phyloP scores from a whole-genome alignment of 2,888 invertebrate genomes.

The Ashinkailepas kermadecensis region DNA sequence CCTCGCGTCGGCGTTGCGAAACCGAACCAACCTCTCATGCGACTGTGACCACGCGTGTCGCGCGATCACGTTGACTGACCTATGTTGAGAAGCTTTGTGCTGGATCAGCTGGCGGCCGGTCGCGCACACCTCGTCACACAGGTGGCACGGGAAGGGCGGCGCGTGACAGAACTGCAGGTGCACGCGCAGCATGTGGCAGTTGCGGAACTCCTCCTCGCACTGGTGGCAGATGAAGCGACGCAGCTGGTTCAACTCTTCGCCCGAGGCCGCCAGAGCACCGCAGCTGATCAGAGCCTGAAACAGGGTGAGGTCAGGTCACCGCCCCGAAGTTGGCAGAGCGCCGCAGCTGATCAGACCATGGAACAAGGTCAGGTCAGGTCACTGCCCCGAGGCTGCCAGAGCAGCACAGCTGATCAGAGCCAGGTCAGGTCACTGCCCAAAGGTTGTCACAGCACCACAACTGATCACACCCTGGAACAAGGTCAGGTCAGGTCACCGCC shows the following conservation, averaged over 20 bases:
- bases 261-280: neutral
- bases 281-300: neutral
- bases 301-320: neutral
- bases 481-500: too few relatives aligned
- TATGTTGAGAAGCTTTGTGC: conserved; percentile 32
- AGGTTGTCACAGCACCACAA: too few relatives aligned
- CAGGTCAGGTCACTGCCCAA: too few relatives aligned
- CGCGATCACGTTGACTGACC: conserved; percentile 21
- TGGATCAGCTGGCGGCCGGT: conserved; percentile 29
- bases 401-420: too few relatives aligned
- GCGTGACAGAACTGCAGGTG: conserved; percentile 32
- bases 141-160: conserved; percentile 32
- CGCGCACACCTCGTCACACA: conserved; percentile 27
- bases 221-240: conserved; percentile 32
- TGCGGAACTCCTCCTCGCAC: conserved; percentile 32
- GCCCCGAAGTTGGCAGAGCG: too few relatives aligned
- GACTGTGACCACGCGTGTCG: too few relatives aligned
- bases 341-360: too few relatives aligned
- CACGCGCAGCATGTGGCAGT: conserved; percentile 29
- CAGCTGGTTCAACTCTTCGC: conserved; percentile 28
- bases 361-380: too few relatives aligned
- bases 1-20: too few relatives aligned
- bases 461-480: too few relatives aligned
- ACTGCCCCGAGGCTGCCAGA: too few relatives aligned
- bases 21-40: too few relatives aligned